Evolutionary conservation across 2,888 invertebrate genomes (phyloP), one percentile per base, ranked within the genome.

Genomic region (Phlogophora meticulosa): DNA sequence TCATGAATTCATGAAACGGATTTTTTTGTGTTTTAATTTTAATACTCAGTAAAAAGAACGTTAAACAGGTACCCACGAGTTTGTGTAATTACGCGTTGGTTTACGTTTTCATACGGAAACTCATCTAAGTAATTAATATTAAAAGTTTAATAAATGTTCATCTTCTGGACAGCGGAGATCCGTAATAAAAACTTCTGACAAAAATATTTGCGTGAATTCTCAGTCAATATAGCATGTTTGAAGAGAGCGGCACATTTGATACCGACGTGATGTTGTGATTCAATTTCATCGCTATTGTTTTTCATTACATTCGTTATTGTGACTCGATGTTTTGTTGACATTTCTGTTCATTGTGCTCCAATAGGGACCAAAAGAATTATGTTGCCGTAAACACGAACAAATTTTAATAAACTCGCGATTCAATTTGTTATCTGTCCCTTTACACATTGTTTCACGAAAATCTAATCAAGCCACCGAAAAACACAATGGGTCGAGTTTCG

Each of bases 391-490:
- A 85, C 85, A 84, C 78, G 81, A 88, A 90, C 86, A 88, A 88
- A 90, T 90, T 89, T 89, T 85, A 88, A 90, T 90, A 90, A 89
- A 90, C 87, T 87, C 86, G 76, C 87, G 81, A 89, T 90, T 90
- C 90, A 90, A 92, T 92, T 92, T 91, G 91, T 88, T 91, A 92
- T 91, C 90, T 89, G 91, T 88, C 92, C 91, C 86, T 89, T 90
- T 90, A 90, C 88, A 92, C 90, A 93, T 92, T 93, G 93, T 92
- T 92, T 90, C 87, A 86, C 86, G 87, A 88, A 90, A 93, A 92
- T 87, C 92, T 93, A 93, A 93, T 93, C 92, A 92, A 91, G 85
- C 88, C 78, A 76, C 82, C 80, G 87, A 92, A 92, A 91, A 92
- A 91, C 88, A 93, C 92, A 93, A 93, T 90, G 83, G 90, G 72